Evolutionary conservation across 2,797 vertebrate genomes (phyloP).

Genomic region (Chrosomus eos): DNA sequence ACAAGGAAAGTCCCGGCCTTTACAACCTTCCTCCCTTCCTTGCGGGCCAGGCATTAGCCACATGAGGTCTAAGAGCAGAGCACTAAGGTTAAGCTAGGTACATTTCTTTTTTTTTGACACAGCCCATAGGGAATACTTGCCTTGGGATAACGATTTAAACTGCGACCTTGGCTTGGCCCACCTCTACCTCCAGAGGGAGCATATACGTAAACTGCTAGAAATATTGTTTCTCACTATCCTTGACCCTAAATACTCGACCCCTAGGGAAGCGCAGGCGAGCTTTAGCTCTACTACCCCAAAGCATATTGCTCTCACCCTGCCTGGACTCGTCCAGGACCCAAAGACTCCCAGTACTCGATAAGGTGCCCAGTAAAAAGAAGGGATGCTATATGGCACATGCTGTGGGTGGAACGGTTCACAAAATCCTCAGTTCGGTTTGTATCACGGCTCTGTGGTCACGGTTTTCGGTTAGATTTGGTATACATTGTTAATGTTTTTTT

Average conservation of each 20-base stretch:
- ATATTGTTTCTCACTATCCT: neutral
- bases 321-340: neutral
- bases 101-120: neutral
- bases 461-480: too few species aligned
- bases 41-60: neutral
- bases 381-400: neutral
- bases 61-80: neutral
- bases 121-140: neutral
- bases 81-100: neutral
- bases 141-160: neutral
- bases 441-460: too few species aligned
- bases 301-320: neutral
- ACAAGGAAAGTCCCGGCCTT: neutral
- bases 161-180: neutral
- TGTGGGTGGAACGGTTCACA: too few species aligned
- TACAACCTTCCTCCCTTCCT: neutral
- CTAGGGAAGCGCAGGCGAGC: neutral
- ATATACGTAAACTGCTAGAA: neutral
- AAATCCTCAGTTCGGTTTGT: too few species aligned
- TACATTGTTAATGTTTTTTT: too few species aligned
- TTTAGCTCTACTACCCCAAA: neutral
- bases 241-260: neutral
- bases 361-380: neutral
- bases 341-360: neutral
- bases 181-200: neutral